phyloP scores from a whole-genome alignment of 2,113 vertebrate genomes.

The Heterochromis multidens region DNA sequence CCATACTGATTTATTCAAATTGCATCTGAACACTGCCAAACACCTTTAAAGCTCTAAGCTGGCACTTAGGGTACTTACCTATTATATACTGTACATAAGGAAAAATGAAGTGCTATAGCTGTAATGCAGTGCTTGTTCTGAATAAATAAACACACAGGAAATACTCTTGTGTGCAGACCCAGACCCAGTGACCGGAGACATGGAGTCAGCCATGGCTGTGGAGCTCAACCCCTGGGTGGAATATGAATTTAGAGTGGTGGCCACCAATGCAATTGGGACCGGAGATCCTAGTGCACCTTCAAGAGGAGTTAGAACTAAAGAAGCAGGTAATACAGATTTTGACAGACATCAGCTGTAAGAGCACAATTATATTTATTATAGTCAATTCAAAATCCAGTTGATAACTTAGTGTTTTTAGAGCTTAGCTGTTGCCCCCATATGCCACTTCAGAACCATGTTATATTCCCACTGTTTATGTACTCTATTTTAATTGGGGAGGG shows the following conservation, averaged over 20 bases:
- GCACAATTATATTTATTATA: background rate
- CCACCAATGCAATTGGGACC: slow-evolving; percentile 91
- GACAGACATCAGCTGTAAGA: background rate
- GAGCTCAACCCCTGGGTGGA: slow-evolving; percentile 97
- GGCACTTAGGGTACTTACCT: background rate
- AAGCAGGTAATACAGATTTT: slow-evolving; percentile 82
- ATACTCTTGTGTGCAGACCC: slow-evolving; percentile 78
- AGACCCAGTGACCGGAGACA: slow-evolving; percentile 88
- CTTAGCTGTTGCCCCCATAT: background rate
- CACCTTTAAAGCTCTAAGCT: background rate
- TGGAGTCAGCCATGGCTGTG: slow-evolving; percentile 95
- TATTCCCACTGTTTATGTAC: slow-evolving; percentile 46
- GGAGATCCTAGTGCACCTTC: slow-evolving; percentile 93
- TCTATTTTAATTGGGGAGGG: slow-evolving; percentile 67
- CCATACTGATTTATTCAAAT: background rate
- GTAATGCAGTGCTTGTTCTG: background rate
- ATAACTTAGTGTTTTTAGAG: background rate
- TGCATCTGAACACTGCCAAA: background rate
- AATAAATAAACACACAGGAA: background rate
- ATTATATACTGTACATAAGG: background rate
- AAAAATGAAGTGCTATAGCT: background rate
- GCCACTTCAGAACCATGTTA: slow-evolving; percentile 4
- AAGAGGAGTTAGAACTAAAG: slow-evolving; percentile 86
- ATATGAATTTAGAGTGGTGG: slow-evolving; percentile 96
- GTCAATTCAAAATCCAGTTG: background rate